A percentile compares a stretch with the other conserved stretches of the same genome.
Conservation (phyloP, 2,113 vertebrate genomes). For the Micromys minutus region DNA sequence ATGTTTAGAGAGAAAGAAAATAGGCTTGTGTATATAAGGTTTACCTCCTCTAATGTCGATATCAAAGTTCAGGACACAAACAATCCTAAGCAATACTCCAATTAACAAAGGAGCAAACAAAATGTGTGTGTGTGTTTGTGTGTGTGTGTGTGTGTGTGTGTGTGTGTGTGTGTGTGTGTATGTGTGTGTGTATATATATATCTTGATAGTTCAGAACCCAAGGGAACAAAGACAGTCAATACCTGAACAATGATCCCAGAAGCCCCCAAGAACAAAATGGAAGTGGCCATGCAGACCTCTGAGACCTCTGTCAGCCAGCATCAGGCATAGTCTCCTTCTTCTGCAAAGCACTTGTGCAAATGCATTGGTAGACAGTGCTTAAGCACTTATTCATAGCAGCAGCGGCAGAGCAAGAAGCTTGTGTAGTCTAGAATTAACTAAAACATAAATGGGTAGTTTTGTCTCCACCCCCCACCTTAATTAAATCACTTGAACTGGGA, state of each 20-base stretch:
- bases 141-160: too few relatives aligned
- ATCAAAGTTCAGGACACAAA: neutral
- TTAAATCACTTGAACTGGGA: neutral
- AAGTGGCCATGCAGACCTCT: neutral
- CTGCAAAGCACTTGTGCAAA: neutral
- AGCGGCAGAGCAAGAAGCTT: neutral
- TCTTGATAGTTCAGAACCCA: neutral
- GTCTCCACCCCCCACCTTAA: too few relatives aligned
- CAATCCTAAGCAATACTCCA: constrained; percentile 3
- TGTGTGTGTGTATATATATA: neutral
- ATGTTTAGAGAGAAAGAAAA: neutral
- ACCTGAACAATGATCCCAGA: neutral
- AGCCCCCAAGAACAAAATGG: neutral
- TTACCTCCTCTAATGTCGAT: neutral
- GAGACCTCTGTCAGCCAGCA: neutral
- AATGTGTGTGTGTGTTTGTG: too few relatives aligned
- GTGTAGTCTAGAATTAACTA: neutral
- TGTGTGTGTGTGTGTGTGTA: too few relatives aligned
- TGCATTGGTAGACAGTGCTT: neutral
- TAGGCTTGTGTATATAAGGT: neutral
- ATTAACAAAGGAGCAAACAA: neutral
- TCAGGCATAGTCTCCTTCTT: neutral
- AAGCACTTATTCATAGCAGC: neutral
- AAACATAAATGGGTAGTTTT: too few relatives aligned
- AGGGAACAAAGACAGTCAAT: neutral